Conservation (phyloP, 37 sponge, comb jelly and placozoan genomes). For the Cliona cf. orientalis region DNA sequence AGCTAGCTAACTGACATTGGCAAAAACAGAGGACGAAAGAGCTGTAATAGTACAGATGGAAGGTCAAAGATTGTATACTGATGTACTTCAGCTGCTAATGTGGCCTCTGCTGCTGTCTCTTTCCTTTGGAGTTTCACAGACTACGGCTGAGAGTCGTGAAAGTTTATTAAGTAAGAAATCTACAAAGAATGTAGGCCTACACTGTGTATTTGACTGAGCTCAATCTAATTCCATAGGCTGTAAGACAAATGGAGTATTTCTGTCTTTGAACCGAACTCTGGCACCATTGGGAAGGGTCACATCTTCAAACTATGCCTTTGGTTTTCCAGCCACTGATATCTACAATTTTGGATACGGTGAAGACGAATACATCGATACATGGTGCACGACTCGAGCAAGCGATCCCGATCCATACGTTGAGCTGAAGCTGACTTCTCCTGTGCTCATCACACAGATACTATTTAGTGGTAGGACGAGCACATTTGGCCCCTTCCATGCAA, state of each 20-base stretch:
- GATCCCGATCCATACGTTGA: neutral
- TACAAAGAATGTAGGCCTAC: neutral
- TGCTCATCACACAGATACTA: neutral
- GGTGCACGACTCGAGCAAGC: neutral
- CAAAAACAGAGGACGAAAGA: too few species aligned
- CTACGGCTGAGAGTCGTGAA: neutral
- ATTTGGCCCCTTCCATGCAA: neutral
- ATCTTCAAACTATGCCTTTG: neutral
- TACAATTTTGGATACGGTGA: neutral
- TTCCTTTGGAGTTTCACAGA: too few species aligned
- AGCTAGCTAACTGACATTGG: too few species aligned
- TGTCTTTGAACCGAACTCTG: neutral
- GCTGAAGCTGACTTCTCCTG: neutral
- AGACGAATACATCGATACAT: neutral
- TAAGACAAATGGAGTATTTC: neutral
- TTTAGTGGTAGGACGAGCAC: neutral
- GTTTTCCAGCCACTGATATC: neutral
- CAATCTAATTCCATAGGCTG: neutral
- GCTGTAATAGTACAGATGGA: too few species aligned
- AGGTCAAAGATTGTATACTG: too few species aligned
- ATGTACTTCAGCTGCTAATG: too few species aligned
- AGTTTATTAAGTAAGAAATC: neutral
- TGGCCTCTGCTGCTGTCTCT: too few species aligned
- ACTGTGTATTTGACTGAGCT: neutral
- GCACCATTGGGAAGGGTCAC: neutral